Percentiles rank a stretch among this genome's conserved stretches.
These are phyloP conservation scores for Nebria salina DNA, from an alignment of 2,888 invertebrate genomes.

Conservation along the genomic window DNA sequence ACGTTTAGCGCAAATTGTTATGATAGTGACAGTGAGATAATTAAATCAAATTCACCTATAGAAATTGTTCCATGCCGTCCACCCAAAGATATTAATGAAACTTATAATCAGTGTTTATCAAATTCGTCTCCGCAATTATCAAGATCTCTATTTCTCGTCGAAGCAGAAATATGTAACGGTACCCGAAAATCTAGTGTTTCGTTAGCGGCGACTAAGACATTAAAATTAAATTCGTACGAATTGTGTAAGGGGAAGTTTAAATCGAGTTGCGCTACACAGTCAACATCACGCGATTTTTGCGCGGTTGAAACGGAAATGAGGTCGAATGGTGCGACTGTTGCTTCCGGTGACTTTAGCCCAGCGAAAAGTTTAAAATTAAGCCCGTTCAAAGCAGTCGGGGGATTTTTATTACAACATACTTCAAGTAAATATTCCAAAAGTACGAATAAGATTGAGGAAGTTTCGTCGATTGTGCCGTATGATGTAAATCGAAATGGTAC, in stretches of 20 bases:
- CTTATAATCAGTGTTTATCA: constrained; percentile 50
- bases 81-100: background rate
- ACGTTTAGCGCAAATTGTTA: constrained; percentile 49
- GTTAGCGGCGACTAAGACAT: too few relatives aligned
- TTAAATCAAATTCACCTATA: background rate
- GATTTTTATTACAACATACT: constrained; percentile 58
- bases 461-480: constrained; percentile 20
- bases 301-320: constrained; percentile 50
- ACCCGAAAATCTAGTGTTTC: background rate
- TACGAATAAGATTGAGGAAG: constrained; percentile 54
- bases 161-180: constrained; percentile 50
- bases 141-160: constrained; percentile 55
- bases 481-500: constrained; percentile 19
- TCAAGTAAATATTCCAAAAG: constrained; percentile 60
- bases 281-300: constrained; percentile 50
- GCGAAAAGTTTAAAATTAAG: constrained; percentile 58
- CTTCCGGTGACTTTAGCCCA: constrained; percentile 52
- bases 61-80: background rate
- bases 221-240: too few relatives aligned
- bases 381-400: constrained; percentile 63
- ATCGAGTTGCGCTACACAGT: constrained; percentile 4
- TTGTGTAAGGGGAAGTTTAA: too few relatives aligned
- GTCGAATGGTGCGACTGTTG: constrained; percentile 49
- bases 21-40: constrained; percentile 33
- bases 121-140: constrained; percentile 59